phyloP scores from a whole-genome alignment of 2,888 invertebrate genomes.

The Sclerodermus sp. region DNA sequence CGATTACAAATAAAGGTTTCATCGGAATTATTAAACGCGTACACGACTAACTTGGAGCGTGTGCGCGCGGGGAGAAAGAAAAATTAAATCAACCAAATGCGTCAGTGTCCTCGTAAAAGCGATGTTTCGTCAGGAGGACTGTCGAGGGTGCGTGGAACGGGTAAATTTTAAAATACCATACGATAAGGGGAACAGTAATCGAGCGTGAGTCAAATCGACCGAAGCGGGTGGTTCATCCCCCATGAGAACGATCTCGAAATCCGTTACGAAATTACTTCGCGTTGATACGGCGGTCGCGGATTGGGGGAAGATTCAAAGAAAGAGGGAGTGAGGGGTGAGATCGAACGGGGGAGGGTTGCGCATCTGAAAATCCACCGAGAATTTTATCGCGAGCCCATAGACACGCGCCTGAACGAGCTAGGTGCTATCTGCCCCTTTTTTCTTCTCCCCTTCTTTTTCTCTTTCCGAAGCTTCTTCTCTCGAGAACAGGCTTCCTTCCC shows the following conservation, averaged over 20 bases:
- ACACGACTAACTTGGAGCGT: too few relatives aligned
- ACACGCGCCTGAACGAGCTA: conserved; percentile 12
- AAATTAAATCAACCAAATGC: too few relatives aligned
- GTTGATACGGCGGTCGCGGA: conserved; percentile 15
- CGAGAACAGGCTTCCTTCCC: conserved; percentile 9
- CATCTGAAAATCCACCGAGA: conserved; percentile 30
- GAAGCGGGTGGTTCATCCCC: conserved; percentile 7
- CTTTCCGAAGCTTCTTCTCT: conserved; percentile 4
- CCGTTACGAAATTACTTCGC: conserved; percentile 18
- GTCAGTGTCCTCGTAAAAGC: too few relatives aligned
- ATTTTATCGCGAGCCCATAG: conserved; percentile 29
- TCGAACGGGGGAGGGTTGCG: background rate
- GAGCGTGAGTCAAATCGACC: too few relatives aligned
- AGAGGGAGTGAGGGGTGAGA: background rate
- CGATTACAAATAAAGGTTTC: too few relatives aligned
- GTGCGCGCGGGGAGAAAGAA: too few relatives aligned
- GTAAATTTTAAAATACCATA: too few relatives aligned
- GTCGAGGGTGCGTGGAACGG: too few relatives aligned
- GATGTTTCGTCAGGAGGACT: too few relatives aligned
- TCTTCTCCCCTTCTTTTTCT: conserved; percentile 1
- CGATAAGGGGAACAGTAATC: too few relatives aligned
- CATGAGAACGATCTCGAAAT: conserved; percentile 20
- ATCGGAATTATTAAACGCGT: too few relatives aligned
- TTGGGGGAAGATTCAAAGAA: conserved; percentile 3
- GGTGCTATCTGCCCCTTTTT: conserved; percentile 22